Conservation (phyloP, 92 coral and sea anemone genomes). For the Parazoanthus swiftii region DNA sequence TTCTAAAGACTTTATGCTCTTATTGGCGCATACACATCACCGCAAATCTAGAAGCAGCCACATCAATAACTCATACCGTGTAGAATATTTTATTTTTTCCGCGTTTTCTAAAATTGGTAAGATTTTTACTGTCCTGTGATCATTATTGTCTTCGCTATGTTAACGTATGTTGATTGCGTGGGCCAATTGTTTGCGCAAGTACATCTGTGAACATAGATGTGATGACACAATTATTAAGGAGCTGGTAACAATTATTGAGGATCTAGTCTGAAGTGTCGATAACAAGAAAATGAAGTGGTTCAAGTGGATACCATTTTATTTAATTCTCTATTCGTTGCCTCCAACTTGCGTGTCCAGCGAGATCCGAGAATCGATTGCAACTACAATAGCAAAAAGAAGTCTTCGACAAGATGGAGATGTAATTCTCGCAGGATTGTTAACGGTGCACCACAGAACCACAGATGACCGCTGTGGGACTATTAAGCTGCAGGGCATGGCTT, state of each 20-base stretch:
- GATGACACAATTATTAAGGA: neutral
- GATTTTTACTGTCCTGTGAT: neutral
- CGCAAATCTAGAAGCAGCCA: neutral
- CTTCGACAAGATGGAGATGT: slow-evolving; percentile 60
- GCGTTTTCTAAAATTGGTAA: neutral
- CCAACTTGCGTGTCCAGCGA: neutral
- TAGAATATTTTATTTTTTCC: too few species aligned
- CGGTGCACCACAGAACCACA: slow-evolving; percentile 55
- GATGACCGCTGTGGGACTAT: slow-evolving; percentile 61
- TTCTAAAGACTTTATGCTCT: neutral
- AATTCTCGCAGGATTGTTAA: slow-evolving; percentile 61
- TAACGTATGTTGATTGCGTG: neutral
- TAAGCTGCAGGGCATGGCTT: slow-evolving; percentile 68
- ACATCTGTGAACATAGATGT: neutral
- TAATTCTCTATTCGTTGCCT: neutral
- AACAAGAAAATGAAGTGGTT: neutral
- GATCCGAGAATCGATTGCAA: neutral
- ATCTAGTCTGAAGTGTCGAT: neutral
- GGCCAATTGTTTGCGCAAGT: neutral
- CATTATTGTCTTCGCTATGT: neutral
- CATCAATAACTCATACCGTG: too few species aligned
- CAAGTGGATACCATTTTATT: neutral
- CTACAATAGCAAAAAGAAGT: slow-evolving; percentile 38
- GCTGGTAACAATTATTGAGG: neutral
- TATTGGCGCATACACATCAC: neutral